phyloP scores from a whole-genome alignment of 2,113 vertebrate species.

The Hepsetus odoe region DNA sequence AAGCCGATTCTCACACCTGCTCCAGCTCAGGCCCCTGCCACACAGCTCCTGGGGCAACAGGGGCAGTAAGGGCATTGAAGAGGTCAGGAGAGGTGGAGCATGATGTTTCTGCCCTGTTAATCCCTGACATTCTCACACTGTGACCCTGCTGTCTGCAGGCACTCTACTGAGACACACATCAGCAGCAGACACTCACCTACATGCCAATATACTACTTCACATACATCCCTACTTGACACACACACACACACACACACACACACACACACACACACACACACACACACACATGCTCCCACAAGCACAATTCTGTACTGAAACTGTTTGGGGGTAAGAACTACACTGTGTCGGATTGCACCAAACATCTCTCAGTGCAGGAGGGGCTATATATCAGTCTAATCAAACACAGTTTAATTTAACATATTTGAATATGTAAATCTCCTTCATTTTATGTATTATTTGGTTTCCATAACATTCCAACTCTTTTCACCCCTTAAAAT shows the following conservation, averaged over 20 bases:
- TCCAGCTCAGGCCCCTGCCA: conserved; percentile 37
- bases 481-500: too few species aligned
- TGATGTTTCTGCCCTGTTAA: conserved; percentile 52
- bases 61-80: conserved; percentile 43
- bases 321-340: background rate
- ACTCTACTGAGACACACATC: conserved; percentile 22
- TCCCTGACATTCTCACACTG: conserved; percentile 44
- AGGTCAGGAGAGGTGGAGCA: conserved; percentile 50
- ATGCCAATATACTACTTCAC: background rate
- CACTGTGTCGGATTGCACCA: too few species aligned
- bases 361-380: background rate
- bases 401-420: background rate
- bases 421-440: too few species aligned
- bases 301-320: background rate
- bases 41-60: conserved; percentile 27
- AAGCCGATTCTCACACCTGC: conserved; percentile 50
- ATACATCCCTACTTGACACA: background rate
- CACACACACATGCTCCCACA: background rate
- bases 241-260: conserved; percentile 1
- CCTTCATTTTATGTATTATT: too few species aligned
- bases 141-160: conserved; percentile 35
- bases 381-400: background rate
- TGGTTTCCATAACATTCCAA: too few species aligned
- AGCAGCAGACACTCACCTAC: conserved; percentile 8
- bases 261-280: background rate